Conservation (phyloP, 1,140 invertebrate species). For the Pogonomyrmex californicus region DNA sequence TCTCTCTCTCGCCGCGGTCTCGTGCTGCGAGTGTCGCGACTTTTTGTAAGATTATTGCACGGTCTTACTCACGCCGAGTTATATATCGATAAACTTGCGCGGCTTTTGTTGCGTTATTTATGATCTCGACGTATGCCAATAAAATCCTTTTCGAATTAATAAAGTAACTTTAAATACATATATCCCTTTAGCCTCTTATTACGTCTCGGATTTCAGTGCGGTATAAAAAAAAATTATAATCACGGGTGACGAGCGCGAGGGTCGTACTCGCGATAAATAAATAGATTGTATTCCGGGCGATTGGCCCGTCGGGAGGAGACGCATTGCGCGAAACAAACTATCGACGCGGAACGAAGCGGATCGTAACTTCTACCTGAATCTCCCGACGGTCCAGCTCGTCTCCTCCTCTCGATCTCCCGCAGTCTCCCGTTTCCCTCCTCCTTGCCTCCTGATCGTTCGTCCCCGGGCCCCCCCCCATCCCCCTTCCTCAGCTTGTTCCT, state of each 20-base stretch:
- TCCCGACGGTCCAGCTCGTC: slow-evolving; percentile 29
- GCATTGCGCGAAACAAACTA: slow-evolving; percentile 1
- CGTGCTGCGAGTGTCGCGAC: neutral
- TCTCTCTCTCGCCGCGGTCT: neutral
- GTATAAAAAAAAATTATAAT: neutral
- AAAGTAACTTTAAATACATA: neutral
- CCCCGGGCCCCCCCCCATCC: neutral
- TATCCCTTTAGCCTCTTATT: neutral
- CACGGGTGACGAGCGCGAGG: neutral
- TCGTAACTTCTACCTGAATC: slow-evolving; percentile 31
- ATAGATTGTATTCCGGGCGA: neutral
- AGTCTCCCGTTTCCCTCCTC: neutral
- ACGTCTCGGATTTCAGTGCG: too few relatives aligned
- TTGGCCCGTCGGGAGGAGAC: slow-evolving; percentile 18
- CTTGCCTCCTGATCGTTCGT: neutral
- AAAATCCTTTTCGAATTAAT: neutral
- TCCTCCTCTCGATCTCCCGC: slow-evolving; percentile 10
- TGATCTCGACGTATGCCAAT: neutral
- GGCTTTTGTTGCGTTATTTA: neutral
- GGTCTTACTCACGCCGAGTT: neutral
- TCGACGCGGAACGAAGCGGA: neutral
- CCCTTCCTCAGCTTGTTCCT: neutral
- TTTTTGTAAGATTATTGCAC: neutral
- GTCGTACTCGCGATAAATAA: neutral
- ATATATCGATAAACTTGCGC: neutral